Conservation (phyloP, 2,797 vertebrate species). For the Merluccius polli region DNA sequence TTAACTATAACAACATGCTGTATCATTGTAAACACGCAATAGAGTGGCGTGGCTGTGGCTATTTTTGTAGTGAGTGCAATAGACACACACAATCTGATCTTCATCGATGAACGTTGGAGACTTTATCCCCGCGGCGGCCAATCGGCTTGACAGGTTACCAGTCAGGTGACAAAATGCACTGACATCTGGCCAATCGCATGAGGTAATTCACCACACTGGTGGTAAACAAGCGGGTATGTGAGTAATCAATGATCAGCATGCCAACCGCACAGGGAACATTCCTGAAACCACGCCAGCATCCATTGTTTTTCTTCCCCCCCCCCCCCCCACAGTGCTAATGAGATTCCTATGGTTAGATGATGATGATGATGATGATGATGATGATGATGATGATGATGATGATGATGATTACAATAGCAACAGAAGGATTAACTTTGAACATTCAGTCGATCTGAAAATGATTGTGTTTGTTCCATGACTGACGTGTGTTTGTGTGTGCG, state of each 20-base stretch:
- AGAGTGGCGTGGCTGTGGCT: too few species aligned
- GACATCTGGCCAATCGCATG: background rate
- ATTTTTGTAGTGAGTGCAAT: background rate
- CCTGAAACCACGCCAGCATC: background rate
- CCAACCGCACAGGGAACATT: background rate
- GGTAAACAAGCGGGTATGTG: background rate
- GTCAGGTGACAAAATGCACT: background rate
- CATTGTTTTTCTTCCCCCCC: background rate
- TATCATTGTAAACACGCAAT: background rate
- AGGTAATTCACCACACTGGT: background rate
- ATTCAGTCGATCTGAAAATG: background rate
- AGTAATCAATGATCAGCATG: background rate
- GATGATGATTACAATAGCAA: background rate
- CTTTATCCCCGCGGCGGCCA: background rate
- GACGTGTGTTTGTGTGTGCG: background rate
- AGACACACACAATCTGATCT: background rate
- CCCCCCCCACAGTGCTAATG: background rate
- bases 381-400: background rate
- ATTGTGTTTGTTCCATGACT: background rate
- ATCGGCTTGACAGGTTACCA: background rate
- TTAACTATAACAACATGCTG: background rate
- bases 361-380: background rate
- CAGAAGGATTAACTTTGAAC: background rate
- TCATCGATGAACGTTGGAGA: background rate
- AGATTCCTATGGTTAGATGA: background rate